phyloP scores from a whole-genome alignment of 1,140 invertebrate genomes.

The Centruroides sculpturatus region DNA sequence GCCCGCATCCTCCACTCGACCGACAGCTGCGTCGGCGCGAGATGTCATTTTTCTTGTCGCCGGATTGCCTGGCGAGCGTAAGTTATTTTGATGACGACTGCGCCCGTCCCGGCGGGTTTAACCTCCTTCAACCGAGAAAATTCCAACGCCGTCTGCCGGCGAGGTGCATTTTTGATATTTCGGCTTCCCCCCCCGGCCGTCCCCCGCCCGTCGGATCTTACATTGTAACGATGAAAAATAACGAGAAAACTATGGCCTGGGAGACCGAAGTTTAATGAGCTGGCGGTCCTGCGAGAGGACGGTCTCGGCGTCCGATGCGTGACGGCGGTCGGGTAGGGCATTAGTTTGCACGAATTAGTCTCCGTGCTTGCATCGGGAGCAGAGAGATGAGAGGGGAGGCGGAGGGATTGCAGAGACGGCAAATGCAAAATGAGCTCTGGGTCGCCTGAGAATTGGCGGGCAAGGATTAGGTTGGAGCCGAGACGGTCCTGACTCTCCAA shows the following conservation, averaged over 20 bases:
- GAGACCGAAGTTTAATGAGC: constrained; percentile 15
- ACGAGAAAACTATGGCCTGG: constrained; percentile 14
- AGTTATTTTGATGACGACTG: constrained; percentile 14
- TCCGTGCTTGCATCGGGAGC: neutral
- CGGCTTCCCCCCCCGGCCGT: neutral
- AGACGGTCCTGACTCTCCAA: neutral
- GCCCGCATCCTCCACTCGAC: constrained; percentile 5
- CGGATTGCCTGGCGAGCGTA: constrained; percentile 7
- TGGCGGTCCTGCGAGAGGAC: constrained; percentile 12
- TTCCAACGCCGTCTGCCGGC: neutral
- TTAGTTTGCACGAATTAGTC: no score
- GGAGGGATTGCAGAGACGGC: neutral
- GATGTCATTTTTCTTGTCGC: constrained; percentile 14
- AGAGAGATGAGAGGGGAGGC: constrained; percentile 7
- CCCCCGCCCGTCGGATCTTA: neutral
- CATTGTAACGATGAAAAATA: constrained; percentile 14
- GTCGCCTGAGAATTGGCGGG: constrained; percentile 1
- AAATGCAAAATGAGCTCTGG: constrained; percentile 9
- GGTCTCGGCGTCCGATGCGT: no score
- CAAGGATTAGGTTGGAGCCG: constrained; percentile 5
- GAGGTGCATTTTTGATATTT: neutral
- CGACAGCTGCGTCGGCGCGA: neutral
- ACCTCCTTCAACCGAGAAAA: neutral
- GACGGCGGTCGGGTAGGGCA: no score
- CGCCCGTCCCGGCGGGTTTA: neutral